Evolutionary conservation across 2,888 invertebrate genomes (phyloP).

Genomic region (Zaprionus lineosus): DNA sequence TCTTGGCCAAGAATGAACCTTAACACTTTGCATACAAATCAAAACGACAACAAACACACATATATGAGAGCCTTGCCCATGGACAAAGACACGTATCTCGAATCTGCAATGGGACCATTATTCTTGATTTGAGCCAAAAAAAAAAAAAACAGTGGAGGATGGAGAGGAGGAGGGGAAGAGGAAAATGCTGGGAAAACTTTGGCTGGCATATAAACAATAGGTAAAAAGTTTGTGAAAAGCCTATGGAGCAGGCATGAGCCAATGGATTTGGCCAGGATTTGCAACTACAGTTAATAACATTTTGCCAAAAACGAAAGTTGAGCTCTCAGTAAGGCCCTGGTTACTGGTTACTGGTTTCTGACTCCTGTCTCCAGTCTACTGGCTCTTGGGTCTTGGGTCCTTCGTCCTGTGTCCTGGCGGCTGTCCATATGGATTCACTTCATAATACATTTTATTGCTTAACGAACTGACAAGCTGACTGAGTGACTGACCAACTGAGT

Average conservation of each 20-base stretch:
- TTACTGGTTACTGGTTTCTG: no score
- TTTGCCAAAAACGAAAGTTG: conserved; percentile 47
- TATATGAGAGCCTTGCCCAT: conserved; percentile 19
- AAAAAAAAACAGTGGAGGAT: conserved; percentile 1
- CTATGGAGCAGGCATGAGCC: conserved; percentile 48
- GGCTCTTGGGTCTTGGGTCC: no score
- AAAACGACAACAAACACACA: conserved; percentile 48
- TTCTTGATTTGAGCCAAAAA: conserved; percentile 65
- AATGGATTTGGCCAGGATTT: conserved; percentile 68
- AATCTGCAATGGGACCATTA: conserved; percentile 74
- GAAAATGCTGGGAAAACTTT: conserved; percentile 30
- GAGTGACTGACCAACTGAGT: conserved; percentile 17
- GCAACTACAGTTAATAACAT: conserved; percentile 72
- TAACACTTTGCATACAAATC: conserved; percentile 76
- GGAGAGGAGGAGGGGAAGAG: background rate
- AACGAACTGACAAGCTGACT: conserved; percentile 43
- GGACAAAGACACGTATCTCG: conserved; percentile 39
- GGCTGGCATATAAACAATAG: conserved; percentile 70
- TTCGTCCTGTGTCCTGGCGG: no score
- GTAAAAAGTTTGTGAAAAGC: conserved; percentile 56
- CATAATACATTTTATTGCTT: conserved; percentile 54
- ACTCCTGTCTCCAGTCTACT: no score
- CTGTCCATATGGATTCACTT: conserved; percentile 53
- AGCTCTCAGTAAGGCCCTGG: conserved; percentile 16
- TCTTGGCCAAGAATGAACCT: conserved; percentile 52